These are phyloP conservation scores for Ypsolopha sequella DNA, from an alignment of 2,888 invertebrate species.

Conservation along the genomic window DNA sequence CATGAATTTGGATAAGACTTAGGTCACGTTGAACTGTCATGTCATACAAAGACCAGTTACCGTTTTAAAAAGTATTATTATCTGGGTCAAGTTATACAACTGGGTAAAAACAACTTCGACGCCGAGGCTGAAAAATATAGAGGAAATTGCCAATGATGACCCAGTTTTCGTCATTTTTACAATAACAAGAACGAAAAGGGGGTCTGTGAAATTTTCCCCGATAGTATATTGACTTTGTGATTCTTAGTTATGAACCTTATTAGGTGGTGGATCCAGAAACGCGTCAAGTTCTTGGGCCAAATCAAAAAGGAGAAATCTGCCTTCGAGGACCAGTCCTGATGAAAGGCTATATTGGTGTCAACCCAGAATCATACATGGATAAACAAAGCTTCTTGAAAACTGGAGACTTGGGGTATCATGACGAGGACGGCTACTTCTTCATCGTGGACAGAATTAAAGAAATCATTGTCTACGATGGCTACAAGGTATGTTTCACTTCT, in stretches of 20 bases:
- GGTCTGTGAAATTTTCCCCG: neutral
- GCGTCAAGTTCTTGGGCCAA: slow-evolving; percentile 44
- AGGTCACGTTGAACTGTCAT: too few species aligned
- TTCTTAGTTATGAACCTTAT: too few species aligned
- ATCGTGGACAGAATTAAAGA: slow-evolving; percentile 42
- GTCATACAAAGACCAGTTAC: too few species aligned
- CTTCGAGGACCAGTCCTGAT: slow-evolving; percentile 39
- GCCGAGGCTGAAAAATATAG: too few species aligned
- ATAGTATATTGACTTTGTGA: slow-evolving; percentile 12
- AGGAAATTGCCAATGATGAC: too few species aligned
- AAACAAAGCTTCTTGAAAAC: slow-evolving; percentile 39
- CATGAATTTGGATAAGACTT: too few species aligned
- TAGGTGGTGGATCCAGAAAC: slow-evolving; percentile 57
- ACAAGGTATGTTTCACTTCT: slow-evolving; percentile 25
- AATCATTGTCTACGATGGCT: slow-evolving; percentile 31
- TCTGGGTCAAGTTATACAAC: too few species aligned
- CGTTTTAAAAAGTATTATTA: too few species aligned
- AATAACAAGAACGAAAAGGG: too few species aligned
- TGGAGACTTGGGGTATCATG: slow-evolving; percentile 44
- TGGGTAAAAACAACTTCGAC: too few species aligned
- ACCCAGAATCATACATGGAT: slow-evolving; percentile 33
- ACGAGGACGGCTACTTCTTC: slow-evolving; percentile 37
- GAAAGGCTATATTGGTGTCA: slow-evolving; percentile 44
- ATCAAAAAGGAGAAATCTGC: slow-evolving; percentile 53
- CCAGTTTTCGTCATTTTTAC: too few species aligned